These are phyloP conservation scores for Adelognathus sp. DNA, from an alignment of 2,888 invertebrate species.

Conservation along the genomic window DNA sequence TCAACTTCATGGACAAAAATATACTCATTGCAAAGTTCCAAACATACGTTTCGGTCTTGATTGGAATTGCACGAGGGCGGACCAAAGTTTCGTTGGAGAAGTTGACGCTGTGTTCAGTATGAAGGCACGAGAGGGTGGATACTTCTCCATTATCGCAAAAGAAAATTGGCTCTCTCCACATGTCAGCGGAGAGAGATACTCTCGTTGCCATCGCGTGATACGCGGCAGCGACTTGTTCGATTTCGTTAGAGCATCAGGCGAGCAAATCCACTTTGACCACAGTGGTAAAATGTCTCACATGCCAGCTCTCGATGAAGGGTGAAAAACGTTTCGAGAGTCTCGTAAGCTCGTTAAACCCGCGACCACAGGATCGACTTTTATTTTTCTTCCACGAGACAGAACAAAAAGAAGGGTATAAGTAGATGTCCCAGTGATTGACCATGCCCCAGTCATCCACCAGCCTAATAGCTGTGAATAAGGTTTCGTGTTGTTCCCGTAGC, in stretches of 20 bases:
- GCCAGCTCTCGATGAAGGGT: not conserved
- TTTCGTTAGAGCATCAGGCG: conserved; percentile 35
- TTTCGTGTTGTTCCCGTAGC: no score
- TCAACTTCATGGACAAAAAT: not conserved
- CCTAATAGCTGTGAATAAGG: no score
- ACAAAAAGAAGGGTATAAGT: not conserved
- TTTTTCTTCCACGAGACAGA: not conserved
- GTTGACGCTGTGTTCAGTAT: not conserved
- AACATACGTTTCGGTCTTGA: conserved; percentile 1
- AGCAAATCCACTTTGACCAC: conserved; percentile 31
- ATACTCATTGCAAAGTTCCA: not conserved
- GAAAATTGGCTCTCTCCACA: conserved; percentile 33
- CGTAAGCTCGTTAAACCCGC: conserved; percentile 6
- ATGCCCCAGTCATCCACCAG: no score
- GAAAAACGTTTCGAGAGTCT: not conserved
- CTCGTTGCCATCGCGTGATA: not conserved
- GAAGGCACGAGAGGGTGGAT: conserved; percentile 2
- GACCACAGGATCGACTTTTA: not conserved
- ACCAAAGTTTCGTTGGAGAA: conserved; percentile 11
- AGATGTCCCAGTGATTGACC: no score
- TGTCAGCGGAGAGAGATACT: not conserved
- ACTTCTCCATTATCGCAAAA: conserved; percentile 26
- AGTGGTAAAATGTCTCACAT: not conserved
- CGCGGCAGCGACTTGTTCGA: not conserved
- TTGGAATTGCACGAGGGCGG: conserved; percentile 7